Percentiles rank a stretch among this genome's conserved stretches.
phyloP scores from a whole-genome alignment of 1,140 invertebrate species.

The Saxidomus purpurata region DNA sequence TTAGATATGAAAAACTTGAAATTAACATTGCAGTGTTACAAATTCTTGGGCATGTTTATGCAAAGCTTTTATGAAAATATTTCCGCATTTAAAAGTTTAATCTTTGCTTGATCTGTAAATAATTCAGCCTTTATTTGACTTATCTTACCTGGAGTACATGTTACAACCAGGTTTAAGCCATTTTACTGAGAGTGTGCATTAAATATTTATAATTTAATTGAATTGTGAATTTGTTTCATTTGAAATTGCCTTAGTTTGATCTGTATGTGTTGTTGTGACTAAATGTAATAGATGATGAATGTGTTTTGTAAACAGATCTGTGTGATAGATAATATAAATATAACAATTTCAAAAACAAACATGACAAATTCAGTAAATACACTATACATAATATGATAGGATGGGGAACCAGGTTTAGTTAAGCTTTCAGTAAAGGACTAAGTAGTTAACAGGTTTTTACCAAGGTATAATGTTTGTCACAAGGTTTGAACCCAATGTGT shows the following conservation, averaged over 20 bases:
- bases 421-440: too few species aligned
- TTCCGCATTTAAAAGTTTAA: neutral
- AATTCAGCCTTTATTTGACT: neutral
- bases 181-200: neutral
- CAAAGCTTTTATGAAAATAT: conserved; percentile 28
- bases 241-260: too few species aligned
- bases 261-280: too few species aligned
- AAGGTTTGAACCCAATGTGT: neutral
- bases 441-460: too few species aligned
- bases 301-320: too few species aligned
- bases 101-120: conserved; percentile 34
- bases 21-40: neutral
- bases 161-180: neutral
- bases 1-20: neutral
- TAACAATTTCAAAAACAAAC: too few species aligned
- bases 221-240: too few species aligned
- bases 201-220: neutral
- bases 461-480: neutral
- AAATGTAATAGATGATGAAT: too few species aligned
- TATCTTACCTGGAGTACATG: neutral
- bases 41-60: conserved; percentile 1
- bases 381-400: too few species aligned
- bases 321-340: too few species aligned
- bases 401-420: too few species aligned
- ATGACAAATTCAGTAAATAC: too few species aligned